phyloP scores from a whole-genome alignment of 2,113 vertebrate genomes.

The Rhinoptilus africanus region DNA sequence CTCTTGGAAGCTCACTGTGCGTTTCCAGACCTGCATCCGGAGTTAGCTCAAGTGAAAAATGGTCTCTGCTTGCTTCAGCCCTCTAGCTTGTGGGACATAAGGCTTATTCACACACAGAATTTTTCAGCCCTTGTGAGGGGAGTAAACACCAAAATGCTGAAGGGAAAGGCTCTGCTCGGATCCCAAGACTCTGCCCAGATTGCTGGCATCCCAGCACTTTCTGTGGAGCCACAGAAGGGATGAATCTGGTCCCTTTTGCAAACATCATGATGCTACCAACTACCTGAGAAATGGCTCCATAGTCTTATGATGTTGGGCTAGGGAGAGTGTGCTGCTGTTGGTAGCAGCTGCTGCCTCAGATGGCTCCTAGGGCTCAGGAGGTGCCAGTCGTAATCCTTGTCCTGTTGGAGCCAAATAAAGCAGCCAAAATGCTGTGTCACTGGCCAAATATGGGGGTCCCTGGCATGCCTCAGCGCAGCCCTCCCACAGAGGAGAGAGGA shows the following conservation, averaged over 20 bases:
- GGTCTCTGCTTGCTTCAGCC: not conserved
- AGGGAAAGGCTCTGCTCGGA: not conserved
- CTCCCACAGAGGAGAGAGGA: not conserved
- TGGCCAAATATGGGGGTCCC: slow-evolving; percentile 35
- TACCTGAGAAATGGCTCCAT: not conserved
- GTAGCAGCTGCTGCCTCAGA: not conserved
- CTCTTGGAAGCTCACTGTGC: not conserved
- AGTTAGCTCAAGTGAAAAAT: not conserved
- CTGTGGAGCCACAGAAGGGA: not conserved
- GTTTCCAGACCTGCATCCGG: not conserved
- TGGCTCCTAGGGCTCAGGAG: not conserved
- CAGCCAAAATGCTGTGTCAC: slow-evolving; percentile 47
- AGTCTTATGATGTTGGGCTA: not conserved
- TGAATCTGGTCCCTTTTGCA: not conserved
- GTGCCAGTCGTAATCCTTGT: not conserved
- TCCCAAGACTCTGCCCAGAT: not conserved
- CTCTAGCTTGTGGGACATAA: not conserved
- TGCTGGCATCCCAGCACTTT: not conserved
- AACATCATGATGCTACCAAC: rapidly evolving
- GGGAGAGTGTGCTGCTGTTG: not conserved
- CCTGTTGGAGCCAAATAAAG: not conserved
- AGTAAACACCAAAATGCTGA: not conserved
- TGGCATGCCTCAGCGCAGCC: not conserved
- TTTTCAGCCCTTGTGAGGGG: not conserved
- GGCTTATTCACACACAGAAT: not conserved